Evolutionary conservation across 2,113 vertebrate species (phyloP).

Genomic region (Nicator chloris): DNA sequence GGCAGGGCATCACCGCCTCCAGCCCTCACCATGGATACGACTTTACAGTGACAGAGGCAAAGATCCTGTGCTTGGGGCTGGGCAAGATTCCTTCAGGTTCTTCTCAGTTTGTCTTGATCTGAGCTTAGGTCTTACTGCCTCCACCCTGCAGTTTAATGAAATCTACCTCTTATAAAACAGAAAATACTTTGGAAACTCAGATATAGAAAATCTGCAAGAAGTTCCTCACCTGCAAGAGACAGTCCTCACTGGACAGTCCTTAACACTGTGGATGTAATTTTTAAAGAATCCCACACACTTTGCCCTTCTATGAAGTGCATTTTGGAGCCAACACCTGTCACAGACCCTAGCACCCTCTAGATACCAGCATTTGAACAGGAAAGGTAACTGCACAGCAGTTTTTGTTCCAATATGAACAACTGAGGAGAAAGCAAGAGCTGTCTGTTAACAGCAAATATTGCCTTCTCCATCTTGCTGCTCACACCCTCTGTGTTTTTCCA

Average conservation of each 20-base stretch:
- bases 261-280: neutral
- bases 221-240: neutral
- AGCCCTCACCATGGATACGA: rapidly evolving
- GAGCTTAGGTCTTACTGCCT: neutral
- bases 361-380: neutral
- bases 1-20: rapidly evolving
- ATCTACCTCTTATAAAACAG: neutral
- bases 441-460: neutral
- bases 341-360: no score
- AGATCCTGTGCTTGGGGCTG: neutral
- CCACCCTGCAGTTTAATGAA: neutral
- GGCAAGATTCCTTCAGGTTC: neutral
- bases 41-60: neutral
- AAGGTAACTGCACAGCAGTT: neutral
- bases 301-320: neutral
- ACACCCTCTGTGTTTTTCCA: neutral
- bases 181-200: neutral
- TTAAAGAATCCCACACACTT: neutral
- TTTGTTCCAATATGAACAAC: neutral
- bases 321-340: neutral
- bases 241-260: neutral
- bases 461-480: neutral
- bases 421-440: neutral
- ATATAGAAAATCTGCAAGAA: rapidly evolving
- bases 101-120: neutral